These are phyloP conservation scores for Phocides pigmalion DNA, from an alignment of 1,140 invertebrate species.

Conservation along the genomic window DNA sequence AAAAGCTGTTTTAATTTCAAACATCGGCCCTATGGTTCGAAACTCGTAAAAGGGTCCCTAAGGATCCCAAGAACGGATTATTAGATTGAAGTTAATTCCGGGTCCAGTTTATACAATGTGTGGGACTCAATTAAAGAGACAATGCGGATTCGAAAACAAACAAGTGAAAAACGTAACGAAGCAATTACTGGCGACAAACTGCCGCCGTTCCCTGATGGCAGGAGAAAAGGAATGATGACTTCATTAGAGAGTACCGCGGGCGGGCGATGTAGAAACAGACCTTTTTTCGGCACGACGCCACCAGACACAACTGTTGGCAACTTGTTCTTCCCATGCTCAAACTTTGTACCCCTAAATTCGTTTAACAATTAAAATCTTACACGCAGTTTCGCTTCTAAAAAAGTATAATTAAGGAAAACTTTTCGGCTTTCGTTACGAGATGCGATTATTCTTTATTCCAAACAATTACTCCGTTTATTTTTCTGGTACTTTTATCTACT, in stretches of 20 bases:
- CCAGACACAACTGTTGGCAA: conserved; percentile 19
- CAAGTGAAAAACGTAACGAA: conserved; percentile 51
- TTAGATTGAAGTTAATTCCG: not conserved
- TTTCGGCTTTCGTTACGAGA: not conserved
- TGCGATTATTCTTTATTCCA: too few species aligned
- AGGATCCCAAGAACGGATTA: not conserved
- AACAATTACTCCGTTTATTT: too few species aligned
- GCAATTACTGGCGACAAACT: conserved; percentile 55
- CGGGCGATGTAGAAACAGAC: conserved; percentile 39
- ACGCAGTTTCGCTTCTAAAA: not conserved
- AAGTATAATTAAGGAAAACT: not conserved
- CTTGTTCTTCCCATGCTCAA: not conserved
- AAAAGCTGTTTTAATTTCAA: too few species aligned
- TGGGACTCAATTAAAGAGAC: conserved; percentile 9
- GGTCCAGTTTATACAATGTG: not conserved
- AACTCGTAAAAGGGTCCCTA: not conserved
- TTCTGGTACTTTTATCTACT: too few species aligned
- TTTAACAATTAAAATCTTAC: conserved; percentile 4
- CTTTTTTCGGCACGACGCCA: conserved; percentile 16
- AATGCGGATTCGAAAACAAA: conserved; percentile 40
- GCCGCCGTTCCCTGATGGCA: conserved; percentile 34
- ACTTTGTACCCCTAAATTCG: not conserved
- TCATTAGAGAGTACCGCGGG: conserved; percentile 47
- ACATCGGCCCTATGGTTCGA: too few species aligned
- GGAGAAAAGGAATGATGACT: conserved; percentile 49